Percentiles rank a stretch among this genome's conserved stretches.
phyloP scores from a whole-genome alignment of 1,140 invertebrate species.

The Prorops nasuta region DNA sequence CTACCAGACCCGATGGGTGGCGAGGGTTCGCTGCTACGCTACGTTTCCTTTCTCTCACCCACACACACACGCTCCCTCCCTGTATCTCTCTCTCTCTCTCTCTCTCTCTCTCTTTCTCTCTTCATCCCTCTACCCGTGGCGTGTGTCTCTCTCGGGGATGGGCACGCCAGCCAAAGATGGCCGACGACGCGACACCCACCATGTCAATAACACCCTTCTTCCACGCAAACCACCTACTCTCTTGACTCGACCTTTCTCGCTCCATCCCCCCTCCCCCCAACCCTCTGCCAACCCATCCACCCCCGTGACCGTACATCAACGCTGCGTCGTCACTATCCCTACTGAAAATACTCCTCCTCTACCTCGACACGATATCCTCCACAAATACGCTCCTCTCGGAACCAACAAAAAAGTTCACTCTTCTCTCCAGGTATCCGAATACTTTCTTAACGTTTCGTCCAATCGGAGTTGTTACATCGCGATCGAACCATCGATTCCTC shows the following conservation, averaged over 20 bases:
- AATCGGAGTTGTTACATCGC: too few relatives aligned
- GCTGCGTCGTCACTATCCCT: too few relatives aligned
- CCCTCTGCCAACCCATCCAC: not conserved
- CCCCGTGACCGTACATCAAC: too few relatives aligned
- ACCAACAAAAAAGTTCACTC: too few relatives aligned
- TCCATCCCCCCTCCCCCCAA: not conserved
- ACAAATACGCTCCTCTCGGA: too few relatives aligned
- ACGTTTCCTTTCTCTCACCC: not conserved
- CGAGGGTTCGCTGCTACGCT: too few relatives aligned
- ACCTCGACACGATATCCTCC: too few relatives aligned
- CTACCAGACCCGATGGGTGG: too few relatives aligned
- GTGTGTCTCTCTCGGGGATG: conserved; percentile 19
- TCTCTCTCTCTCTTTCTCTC: not conserved
- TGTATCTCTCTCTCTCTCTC: conserved; percentile 7
- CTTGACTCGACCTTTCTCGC: not conserved
- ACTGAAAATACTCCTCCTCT: too few relatives aligned
- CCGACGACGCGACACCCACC: conserved; percentile 36
- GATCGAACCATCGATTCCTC: too few relatives aligned
- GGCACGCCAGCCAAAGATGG: conserved; percentile 30
- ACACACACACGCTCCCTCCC: not conserved
- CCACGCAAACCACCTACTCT: conserved; percentile 16
- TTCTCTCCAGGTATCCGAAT: too few relatives aligned
- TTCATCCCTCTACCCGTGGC: not conserved
- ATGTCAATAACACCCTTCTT: conserved; percentile 38
- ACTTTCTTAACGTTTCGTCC: too few relatives aligned